Percentiles rank a stretch among this genome's conserved stretches.
Conservation (phyloP, 2,888 invertebrate species). For the Leptinotarsa rubiginosa region DNA sequence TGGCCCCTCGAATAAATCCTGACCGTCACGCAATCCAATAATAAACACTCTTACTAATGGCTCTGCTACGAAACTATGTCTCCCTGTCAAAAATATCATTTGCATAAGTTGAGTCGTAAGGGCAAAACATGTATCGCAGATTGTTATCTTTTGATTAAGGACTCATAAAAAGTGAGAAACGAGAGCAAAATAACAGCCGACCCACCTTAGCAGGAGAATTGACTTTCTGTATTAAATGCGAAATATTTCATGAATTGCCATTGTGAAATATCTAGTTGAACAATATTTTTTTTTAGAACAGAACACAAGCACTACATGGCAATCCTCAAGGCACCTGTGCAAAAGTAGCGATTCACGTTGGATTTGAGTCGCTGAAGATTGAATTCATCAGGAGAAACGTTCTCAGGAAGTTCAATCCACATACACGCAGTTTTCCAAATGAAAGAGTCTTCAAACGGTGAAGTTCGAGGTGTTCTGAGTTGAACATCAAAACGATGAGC, state of each 20-base stretch:
- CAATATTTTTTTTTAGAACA: no score
- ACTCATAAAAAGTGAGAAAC: constrained; percentile 31
- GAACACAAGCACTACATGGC: no score
- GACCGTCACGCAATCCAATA: constrained; percentile 58
- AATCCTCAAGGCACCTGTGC: no score
- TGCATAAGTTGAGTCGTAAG: constrained; percentile 61
- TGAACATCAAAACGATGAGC: no score
- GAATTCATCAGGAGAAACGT: no score
- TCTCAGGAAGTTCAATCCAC: no score
- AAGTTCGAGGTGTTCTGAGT: no score
- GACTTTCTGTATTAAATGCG: constrained; percentile 5
- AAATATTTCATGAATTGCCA: background rate
- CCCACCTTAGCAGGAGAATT: background rate
- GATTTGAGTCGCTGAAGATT: no score
- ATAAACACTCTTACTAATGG: constrained; percentile 57
- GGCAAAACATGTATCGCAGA: constrained; percentile 44
- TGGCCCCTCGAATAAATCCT: constrained; percentile 50
- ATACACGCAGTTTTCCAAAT: no score
- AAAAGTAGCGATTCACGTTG: no score
- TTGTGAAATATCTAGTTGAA: no score
- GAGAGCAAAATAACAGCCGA: constrained; percentile 9
- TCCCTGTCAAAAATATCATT: constrained; percentile 62
- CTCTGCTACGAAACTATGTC: constrained; percentile 58
- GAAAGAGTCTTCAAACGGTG: no score
- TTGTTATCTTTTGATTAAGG: constrained; percentile 39